A percentile compares a stretch with the other conserved stretches of the same genome.
Evolutionary conservation across 2,797 vertebrate species (phyloP).

Genomic region (Emydoidea blandingii): DNA sequence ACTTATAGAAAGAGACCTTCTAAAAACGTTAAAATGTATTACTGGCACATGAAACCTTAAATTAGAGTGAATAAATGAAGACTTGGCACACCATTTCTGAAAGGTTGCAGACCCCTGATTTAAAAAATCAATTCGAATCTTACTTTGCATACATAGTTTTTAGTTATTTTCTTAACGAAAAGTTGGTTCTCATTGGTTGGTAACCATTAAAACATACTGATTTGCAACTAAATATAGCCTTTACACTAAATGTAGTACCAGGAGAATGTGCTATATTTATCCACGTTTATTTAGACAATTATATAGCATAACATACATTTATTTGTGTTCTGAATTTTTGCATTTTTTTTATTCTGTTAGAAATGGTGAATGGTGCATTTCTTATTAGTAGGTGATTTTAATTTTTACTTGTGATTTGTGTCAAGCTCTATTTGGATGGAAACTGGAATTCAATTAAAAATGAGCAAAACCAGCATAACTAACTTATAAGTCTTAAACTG

Average conservation of each 20-base stretch:
- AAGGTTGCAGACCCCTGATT: neutral
- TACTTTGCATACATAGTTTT: neutral
- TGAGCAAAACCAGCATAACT: too few species aligned
- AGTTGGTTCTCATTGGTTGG: neutral
- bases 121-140: neutral
- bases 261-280: neutral
- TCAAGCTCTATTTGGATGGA: too few species aligned
- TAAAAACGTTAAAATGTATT: too few species aligned
- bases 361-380: neutral
- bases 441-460: too few species aligned
- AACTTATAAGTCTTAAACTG: too few species aligned
- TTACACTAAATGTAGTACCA: neutral
- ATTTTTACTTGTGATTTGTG: too few species aligned
- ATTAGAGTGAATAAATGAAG: too few species aligned
- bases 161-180: neutral
- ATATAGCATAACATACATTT: neutral
- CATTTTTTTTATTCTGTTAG: neutral
- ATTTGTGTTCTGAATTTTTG: neutral
- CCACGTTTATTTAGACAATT: neutral
- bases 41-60: too few species aligned
- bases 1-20: too few species aligned
- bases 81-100: too few species aligned
- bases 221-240: neutral
- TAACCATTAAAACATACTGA: neutral
- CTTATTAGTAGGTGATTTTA: too few species aligned